phyloP scores from a whole-genome alignment of 1,140 invertebrate genomes.

The Hydropsyche tenuis region DNA sequence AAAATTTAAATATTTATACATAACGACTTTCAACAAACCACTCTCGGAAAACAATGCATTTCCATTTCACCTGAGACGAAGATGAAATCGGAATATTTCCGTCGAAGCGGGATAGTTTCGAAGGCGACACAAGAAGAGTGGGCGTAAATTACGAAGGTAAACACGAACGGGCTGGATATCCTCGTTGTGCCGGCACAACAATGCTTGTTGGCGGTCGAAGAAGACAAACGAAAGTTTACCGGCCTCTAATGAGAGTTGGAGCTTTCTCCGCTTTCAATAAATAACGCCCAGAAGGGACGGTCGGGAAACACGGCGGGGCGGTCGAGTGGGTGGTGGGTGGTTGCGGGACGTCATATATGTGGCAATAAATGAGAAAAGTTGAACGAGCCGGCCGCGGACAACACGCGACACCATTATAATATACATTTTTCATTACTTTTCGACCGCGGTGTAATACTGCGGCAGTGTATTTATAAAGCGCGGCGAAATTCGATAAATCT shows the following conservation, averaged over 20 bases:
- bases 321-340: too few species aligned
- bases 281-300: slow-evolving; percentile 8
- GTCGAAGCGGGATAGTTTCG: neutral
- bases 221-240: slow-evolving; percentile 38
- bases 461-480: neutral
- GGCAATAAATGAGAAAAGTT: slow-evolving; percentile 41
- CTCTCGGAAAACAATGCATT: too few species aligned
- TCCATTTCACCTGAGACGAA: neutral
- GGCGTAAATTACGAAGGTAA: neutral
- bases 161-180: neutral
- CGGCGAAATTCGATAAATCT: neutral
- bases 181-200: slow-evolving; percentile 4
- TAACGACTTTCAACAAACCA: too few species aligned
- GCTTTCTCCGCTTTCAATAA: slow-evolving; percentile 32
- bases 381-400: too few species aligned
- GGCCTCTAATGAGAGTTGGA: slow-evolving; percentile 36
- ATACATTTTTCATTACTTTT: slow-evolving; percentile 32
- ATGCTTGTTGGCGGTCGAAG: slow-evolving; percentile 18
- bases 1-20: too few species aligned
- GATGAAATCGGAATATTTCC: neutral
- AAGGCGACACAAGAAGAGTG: too few species aligned
- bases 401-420: slow-evolving; percentile 19
- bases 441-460: neutral
- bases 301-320: neutral
- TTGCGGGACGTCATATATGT: slow-evolving; percentile 23